Evolutionary conservation across 2,888 invertebrate species (phyloP), one percentile per base, ranked within the genome.

Genomic region (Myopa testacea): DNA sequence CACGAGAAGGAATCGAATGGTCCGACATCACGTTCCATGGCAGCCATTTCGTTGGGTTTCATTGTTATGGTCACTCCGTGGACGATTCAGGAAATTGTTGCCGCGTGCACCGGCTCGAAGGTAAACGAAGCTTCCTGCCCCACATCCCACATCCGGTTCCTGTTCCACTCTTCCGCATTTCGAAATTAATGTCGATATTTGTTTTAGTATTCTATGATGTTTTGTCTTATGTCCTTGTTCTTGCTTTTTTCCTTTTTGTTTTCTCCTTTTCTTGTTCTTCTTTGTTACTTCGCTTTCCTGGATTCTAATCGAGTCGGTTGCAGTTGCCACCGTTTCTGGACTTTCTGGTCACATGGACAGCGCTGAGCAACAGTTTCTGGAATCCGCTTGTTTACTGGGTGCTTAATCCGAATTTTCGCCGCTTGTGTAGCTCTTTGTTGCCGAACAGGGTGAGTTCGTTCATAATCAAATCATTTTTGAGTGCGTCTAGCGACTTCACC

Each of bases 41-140:
- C 96, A 0, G 96, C 96, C 74, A 96, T 96, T 93, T 96, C 96
- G 79, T 91, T 96, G 85, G 95, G 95, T 78, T 96, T 96, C 91
- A 96, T 96, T 86, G 96, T 96, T 78, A 94, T 96, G 92, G 96
- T 96, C 82, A 96, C 96, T 79, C 96, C 96, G 65, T 96, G 96
- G 92, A 96, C 96, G 71, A 95, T 96, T 83, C 95, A 96, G 90
- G 96, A 96, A 91, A 95, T 96, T 80, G 96, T 96, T 62, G 95
- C 95, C 58, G 96, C 96, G 50, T 96, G 96, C 88, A 96, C 96
- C 38, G 96, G 96, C 78, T 94, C 95, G 83, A 95, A 94, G 91
- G 93, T 92, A 90, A 86, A 82, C 82, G 34, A n/a, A 60, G 65
- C 37, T 38, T 68, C 76, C 70, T 81, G 75, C 19, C 38, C 26